Evolutionary conservation across 2,113 vertebrate genomes (phyloP).

Genomic region (Xiphophorus maculatus): DNA sequence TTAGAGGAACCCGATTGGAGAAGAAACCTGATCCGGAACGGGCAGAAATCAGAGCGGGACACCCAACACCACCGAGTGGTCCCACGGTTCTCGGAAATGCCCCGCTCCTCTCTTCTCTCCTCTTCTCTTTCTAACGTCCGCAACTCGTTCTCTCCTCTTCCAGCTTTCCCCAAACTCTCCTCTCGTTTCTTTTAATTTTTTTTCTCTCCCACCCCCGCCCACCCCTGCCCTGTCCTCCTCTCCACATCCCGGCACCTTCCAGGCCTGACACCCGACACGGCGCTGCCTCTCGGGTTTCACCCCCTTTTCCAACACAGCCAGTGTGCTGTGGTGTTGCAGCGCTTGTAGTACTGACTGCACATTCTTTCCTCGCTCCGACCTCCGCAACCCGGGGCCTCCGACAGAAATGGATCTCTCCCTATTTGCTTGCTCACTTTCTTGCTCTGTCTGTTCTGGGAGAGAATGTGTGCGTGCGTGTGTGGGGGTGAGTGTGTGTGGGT

Average conservation of each 20-base stretch:
- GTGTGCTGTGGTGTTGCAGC: conserved; percentile 75
- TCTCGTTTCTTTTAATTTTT: conserved; percentile 16
- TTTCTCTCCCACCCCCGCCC: conserved; percentile 44
- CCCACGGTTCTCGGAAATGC: conserved; percentile 97
- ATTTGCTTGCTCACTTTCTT: conserved; percentile 68
- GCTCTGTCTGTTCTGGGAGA: conserved; percentile 40
- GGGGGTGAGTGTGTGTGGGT: conserved; percentile 45
- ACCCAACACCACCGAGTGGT: conserved; percentile 95
- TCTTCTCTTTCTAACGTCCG: conserved; percentile 60
- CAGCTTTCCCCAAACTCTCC: conserved; percentile 49
- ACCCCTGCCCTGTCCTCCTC: conserved; percentile 61
- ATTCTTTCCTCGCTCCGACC: conserved; percentile 79
- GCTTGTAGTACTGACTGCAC: conserved; percentile 71
- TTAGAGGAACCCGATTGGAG: conserved; percentile 78
- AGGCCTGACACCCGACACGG: conserved; percentile 77
- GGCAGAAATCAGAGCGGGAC: conserved; percentile 96
- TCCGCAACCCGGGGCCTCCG: conserved; percentile 69
- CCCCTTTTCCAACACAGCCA: conserved; percentile 76
- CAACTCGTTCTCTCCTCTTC: conserved; percentile 49
- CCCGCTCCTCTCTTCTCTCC: conserved; percentile 73
- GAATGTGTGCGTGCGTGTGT: conserved; percentile 47
- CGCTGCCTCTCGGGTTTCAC: conserved; percentile 73
- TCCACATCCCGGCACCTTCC: conserved; percentile 70
- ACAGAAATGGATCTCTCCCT: conserved; percentile 73
- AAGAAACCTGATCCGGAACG: conserved; percentile 87